Evolutionary conservation across 2,888 invertebrate species (phyloP), one percentile per base, ranked within the genome.

Genomic region (Apamea sordens): DNA sequence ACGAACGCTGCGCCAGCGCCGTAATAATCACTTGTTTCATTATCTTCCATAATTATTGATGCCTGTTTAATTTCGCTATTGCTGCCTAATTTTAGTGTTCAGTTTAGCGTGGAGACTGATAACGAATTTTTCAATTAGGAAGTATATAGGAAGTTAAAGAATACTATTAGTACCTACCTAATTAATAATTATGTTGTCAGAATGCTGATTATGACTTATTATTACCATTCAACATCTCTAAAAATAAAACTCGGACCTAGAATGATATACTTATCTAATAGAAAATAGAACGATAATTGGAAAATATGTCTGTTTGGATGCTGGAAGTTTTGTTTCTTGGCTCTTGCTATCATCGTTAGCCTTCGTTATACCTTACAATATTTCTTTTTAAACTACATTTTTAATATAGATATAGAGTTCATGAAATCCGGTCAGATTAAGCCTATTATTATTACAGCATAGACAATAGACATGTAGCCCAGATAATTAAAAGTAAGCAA

Each of bases 81-180:
- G 73, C 74, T 77, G 70, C 44, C 65, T 77, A 85, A 87, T 87
- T 80, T 86, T 59, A 72, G 64, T 77, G 85, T 80, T 81, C 81
- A 83, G 61, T 64, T 80, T 78, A 80, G 82, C 79, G 84, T 84
- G 79, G 77, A 82, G 56, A 44, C 78, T 73, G 77, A 79, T 79
- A 79, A 73, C 36, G 69, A 53, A 68, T 76, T 76, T 77, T 69
- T 41, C 13, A 64, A 61, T 63, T 73, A 61, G 53, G 73, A 71
- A 68, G 75, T 73, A 83, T 86, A 71, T 73, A 44, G 6, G 3
- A 79, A 72, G 18, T 65, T 61, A n/a, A 32, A 47, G 13, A 61
- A 72, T 71, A 56, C 41, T 65, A 70, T 32, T 64, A 73, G 18
- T 32, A 56, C 65, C 18, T 28, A 72, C 15, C 6, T 80, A 69